Evolutionary conservation across 2,113 vertebrate genomes (phyloP).

Genomic region (Ellobius talpinus): DNA sequence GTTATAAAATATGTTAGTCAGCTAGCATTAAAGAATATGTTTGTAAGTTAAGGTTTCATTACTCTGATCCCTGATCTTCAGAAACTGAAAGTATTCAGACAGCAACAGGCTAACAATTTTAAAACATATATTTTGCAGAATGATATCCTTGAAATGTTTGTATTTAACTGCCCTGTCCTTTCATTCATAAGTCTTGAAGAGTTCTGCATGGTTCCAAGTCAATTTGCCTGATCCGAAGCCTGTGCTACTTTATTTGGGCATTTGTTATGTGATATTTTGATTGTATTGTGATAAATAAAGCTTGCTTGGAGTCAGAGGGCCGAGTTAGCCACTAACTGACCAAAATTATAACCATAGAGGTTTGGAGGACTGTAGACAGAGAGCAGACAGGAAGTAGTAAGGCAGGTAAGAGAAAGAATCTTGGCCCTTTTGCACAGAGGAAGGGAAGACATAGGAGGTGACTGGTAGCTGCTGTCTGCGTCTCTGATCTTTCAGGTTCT

Average conservation of each 20-base stretch:
- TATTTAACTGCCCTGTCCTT: background rate
- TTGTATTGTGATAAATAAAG: too few relatives aligned
- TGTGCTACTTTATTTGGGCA: background rate
- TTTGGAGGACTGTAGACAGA: too few relatives aligned
- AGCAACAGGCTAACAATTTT: background rate
- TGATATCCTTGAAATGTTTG: background rate
- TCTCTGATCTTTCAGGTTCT: too few relatives aligned
- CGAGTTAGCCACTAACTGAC: too few relatives aligned
- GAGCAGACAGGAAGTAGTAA: too few relatives aligned
- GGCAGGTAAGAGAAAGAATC: too few relatives aligned
- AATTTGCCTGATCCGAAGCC: background rate
- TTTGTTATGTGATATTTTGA: too few relatives aligned
- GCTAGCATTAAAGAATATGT: background rate
- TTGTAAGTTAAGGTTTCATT: conserved; percentile 45
- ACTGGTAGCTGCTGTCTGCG: too few relatives aligned
- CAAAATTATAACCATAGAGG: too few relatives aligned
- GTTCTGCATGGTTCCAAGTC: background rate
- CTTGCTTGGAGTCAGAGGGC: too few relatives aligned
- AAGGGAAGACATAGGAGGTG: too few relatives aligned
- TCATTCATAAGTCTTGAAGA: background rate
- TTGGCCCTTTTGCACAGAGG: too few relatives aligned
- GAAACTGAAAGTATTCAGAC: background rate
- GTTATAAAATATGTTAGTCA: background rate
- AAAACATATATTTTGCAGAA: background rate
- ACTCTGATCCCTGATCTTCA: background rate